Evolutionary conservation across 1,140 invertebrate species (phyloP).

Genomic region (Meloidogyne hapla): DNA sequence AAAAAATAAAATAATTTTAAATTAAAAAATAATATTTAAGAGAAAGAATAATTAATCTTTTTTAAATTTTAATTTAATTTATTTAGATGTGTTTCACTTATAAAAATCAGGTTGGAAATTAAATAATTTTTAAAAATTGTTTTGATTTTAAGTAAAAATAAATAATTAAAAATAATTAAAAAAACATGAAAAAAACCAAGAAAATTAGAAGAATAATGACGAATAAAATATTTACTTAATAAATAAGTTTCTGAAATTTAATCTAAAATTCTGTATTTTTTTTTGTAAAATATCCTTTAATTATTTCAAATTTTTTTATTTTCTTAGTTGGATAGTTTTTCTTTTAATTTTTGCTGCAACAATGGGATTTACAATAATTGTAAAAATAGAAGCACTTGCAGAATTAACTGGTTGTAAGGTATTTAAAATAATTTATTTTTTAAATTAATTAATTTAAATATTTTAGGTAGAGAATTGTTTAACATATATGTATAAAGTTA

Average conservation of each 20-base stretch:
- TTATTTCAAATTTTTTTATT: background rate
- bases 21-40: no score
- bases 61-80: background rate
- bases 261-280: background rate
- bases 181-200: no score
- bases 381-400: conserved; percentile 27
- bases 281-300: no score
- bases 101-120: background rate
- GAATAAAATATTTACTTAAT: background rate
- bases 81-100: background rate
- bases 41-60: no score
- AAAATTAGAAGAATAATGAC: background rate
- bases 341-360: conserved; percentile 20
- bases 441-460: background rate
- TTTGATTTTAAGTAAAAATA: background rate
- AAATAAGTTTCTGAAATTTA: background rate
- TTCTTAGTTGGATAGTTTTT: conserved; percentile 30
- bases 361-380: conserved; percentile 29
- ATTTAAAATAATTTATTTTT: background rate
- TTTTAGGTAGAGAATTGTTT: conserved; percentile 25
- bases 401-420: conserved; percentile 32
- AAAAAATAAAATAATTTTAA: no score
- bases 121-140: background rate
- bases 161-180: background rate
- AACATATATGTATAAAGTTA: conserved; percentile 25